phyloP scores from a whole-genome alignment of 1,140 invertebrate genomes.

The Drosophila oshimai region DNA sequence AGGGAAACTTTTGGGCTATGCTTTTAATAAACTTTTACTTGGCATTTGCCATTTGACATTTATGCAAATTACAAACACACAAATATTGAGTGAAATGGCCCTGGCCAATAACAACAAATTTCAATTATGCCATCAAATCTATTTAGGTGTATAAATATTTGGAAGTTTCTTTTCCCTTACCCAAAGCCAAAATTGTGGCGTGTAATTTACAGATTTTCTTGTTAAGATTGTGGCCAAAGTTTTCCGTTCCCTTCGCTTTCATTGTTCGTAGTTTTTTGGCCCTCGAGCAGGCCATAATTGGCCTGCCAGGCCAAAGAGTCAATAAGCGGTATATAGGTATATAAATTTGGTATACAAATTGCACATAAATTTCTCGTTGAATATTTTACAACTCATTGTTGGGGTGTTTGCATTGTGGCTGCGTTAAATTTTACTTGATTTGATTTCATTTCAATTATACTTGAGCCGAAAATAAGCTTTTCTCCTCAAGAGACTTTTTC shows the following conservation, averaged over 20 bases:
- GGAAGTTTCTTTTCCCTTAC: constrained; percentile 47
- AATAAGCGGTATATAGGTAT: constrained; percentile 43
- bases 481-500: constrained; percentile 16
- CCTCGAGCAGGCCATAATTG: constrained; percentile 53
- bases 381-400: constrained; percentile 44
- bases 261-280: constrained; percentile 35
- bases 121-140: constrained; percentile 81
- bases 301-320: constrained; percentile 60
- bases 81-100: constrained; percentile 32
- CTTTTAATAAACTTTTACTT: constrained; percentile 74
- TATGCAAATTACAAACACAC: constrained; percentile 64
- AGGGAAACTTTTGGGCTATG: constrained; percentile 43
- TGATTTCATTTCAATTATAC: constrained; percentile 69
- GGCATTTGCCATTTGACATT: constrained; percentile 57
- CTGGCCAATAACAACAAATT: constrained; percentile 67
- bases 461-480: constrained; percentile 1
- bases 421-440: constrained; percentile 47
- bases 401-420: constrained; percentile 34
- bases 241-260: constrained; percentile 2
- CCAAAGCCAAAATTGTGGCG: constrained; percentile 30
- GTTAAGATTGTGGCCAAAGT: constrained; percentile 75
- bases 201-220: constrained; percentile 79
- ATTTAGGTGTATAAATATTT: constrained; percentile 81
- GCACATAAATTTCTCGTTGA: constrained; percentile 45
- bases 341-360: background rate